Evolutionary conservation across 2,113 vertebrate species (phyloP), one percentile per base, ranked within the genome.

Genomic region (Isichthys henryi): DNA sequence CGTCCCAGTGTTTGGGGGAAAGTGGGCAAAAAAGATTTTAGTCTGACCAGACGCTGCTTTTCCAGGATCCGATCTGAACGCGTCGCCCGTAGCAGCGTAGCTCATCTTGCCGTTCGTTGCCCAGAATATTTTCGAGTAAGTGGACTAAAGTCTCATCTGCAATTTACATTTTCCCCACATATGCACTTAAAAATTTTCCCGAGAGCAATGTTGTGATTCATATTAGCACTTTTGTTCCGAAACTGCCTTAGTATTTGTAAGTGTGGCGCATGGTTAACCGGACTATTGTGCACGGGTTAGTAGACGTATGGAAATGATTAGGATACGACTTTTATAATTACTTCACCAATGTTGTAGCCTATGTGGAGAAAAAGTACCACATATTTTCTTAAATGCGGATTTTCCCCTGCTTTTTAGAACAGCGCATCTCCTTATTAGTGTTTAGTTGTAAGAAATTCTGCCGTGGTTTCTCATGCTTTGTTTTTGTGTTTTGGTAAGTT

Each of bases 1-100:
- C 92, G 93, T 94, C 92, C 90, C 92, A 88, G 91, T 93, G 85
- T 86, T 86, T 93, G 95, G 93, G 62, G 94, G 94, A 95, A 95
- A 95, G 93, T 92, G 88, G 92, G 52, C 80, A 45, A 66, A 39
- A 56, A 52, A 49, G 53, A 70, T n/a, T 17, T 17, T 62, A 11
- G 49, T 86, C 43, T 86, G 82, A 27, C 21, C 21, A 35, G 56
- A 77, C 46, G 13, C 35, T 8, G 62, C 6, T 50, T 35, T 39
- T 70, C 15, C 13, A 86, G 27, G 31, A 45, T 48, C 70, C 10
- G 45, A 35, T 39, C 19, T 87, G 27, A 85, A 82, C 70, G 21
- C 46, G 27, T 80, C 31, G 23, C 39, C 39, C 9, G 27, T 1
- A 10, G 80, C 80, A 35, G 52, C 50, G 27, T 6, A 3, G 39